phyloP scores from a whole-genome alignment of 2,797 vertebrate species.

The Borostomias antarcticus region DNA sequence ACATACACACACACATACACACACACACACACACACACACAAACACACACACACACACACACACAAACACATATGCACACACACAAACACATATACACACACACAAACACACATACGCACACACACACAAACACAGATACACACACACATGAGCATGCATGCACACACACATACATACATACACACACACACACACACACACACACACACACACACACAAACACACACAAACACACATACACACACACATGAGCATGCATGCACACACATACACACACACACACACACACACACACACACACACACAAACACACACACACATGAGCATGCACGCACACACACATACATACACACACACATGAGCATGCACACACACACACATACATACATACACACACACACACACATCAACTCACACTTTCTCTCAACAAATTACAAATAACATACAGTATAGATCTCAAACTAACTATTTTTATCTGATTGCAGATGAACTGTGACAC shows the following conservation, averaged over 20 bases:
- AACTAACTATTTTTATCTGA: conserved; percentile 16
- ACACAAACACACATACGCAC: not conserved
- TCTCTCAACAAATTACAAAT: no score
- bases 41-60: no score
- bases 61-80: no score
- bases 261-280: no score
- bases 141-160: no score
- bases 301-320: conserved; percentile 4
- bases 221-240: not conserved
- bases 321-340: conserved; percentile 24
- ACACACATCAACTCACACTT: not conserved
- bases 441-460: not conserved
- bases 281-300: not conserved
- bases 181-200: not conserved
- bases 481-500: conserved; percentile 97
- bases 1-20: not conserved
- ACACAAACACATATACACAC: no score
- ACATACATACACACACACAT: not conserved
- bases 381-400: not conserved
- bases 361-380: not conserved
- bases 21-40: not conserved
- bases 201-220: conserved; percentile 25
- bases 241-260: not conserved
- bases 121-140: conserved; percentile 19
- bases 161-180: not conserved